Evolutionary conservation across 92 coral and sea anemone genomes (phyloP).

Genomic region (Palythoa caribaeorum): DNA sequence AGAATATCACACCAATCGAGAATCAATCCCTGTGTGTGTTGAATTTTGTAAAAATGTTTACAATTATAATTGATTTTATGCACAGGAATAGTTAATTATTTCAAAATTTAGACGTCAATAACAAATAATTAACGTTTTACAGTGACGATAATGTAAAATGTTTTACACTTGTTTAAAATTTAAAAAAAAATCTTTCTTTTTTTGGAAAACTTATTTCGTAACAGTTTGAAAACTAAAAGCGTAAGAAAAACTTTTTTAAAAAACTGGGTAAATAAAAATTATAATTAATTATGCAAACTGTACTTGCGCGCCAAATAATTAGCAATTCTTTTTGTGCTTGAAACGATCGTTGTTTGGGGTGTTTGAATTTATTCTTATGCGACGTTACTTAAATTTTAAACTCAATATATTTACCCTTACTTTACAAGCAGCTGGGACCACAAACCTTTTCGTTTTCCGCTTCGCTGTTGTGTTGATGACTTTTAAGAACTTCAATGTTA

Average conservation of each 20-base stretch:
- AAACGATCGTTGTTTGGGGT: not conserved
- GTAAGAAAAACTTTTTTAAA: no score
- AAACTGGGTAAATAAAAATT: no score
- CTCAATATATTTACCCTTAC: conserved; percentile 29
- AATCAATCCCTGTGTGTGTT: no score
- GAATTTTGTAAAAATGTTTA: no score
- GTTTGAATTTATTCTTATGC: not conserved
- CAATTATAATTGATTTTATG: no score
- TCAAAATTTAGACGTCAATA: no score
- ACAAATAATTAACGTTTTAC: no score
- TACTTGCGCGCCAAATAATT: conserved; percentile 15
- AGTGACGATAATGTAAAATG: no score
- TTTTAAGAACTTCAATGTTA: conserved; percentile 33
- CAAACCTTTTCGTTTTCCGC: conserved; percentile 24
- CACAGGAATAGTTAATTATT: no score
- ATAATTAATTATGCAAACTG: not conserved
- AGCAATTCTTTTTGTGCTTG: not conserved
- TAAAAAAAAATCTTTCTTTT: no score
- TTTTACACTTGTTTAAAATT: no score
- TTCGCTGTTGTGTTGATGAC: conserved; percentile 6
- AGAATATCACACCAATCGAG: no score
- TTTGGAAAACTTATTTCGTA: not conserved
- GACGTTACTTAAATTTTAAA: not conserved
- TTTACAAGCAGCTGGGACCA: conserved; percentile 58
- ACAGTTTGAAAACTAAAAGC: not conserved